Base-by-base conservation (phyloP, 2,113 vertebrate genomes). In the Sialia sialis region DNA sequence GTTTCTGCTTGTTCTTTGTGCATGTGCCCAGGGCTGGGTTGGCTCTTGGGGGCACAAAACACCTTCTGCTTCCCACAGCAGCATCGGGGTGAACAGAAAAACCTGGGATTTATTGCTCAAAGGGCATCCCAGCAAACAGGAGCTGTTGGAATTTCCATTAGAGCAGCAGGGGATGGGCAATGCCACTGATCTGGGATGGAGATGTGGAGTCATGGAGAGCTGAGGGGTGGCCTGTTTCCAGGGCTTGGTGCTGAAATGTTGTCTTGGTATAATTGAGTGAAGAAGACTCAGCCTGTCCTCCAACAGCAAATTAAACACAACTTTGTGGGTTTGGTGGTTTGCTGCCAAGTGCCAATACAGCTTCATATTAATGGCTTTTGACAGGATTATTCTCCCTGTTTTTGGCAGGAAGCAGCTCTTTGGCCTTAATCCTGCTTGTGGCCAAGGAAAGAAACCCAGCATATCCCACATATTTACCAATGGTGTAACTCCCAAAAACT, bases 221-320 rank as follows among this genome's bases (percentile, higher is more conserved):
- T 39, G 77, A 72, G 58, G 2, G 1, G 29, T 81, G 72, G 67
- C 91, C 6, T 36, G 34, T 51, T 73, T 87, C 94, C 69, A 54
- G 73, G 81, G 51, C 39, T 41, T 4, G 7, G 9, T 94, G 84
- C 91, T 76, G 84, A 95, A 92, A 89, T 44, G 58, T 70, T 5
- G 0, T 79, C 91, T 95, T 25, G 0, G 4, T 64, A 85, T 80
- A 89, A 95, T 69, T 86, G 86, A 84, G 66, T 46, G 52, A 84
- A 68, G 81, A 96, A 85, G 95, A 90, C 55, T 76, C 89, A 46
- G 73, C 55, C 90, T 94, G 82, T 93, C 85, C 93, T 97, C 89
- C 38, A 81, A 83, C 74, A 97, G 93, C 93, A 97, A 96, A 97
- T 98, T 96, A 97, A 97, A 97, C 92, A 95, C 96, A 98, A 96